Evolutionary conservation across 1,140 invertebrate genomes (phyloP).

Genomic region (Solenopsis invicta): DNA sequence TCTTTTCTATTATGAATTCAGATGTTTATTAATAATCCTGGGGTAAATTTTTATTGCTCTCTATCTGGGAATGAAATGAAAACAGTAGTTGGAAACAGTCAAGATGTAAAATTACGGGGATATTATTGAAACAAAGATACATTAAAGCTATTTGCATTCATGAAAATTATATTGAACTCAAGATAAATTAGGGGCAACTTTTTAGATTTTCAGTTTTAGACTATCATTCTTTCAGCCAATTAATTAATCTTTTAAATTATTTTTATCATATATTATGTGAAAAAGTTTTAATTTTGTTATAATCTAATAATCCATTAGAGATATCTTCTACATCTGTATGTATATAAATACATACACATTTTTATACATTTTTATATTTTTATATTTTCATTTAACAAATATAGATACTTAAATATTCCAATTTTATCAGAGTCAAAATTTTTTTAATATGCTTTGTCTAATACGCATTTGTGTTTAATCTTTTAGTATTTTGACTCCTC

Average conservation of each 20-base stretch:
- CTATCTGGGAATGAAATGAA: conserved; percentile 19
- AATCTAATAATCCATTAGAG: neutral
- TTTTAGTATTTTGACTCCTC: conserved; percentile 12
- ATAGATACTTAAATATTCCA: neutral
- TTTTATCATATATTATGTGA: conserved; percentile 2
- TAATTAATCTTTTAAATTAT: neutral
- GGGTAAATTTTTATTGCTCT: conserved; percentile 17
- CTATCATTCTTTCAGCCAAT: neutral
- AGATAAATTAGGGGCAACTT: neutral
- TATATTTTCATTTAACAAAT: neutral
- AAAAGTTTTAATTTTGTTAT: neutral
- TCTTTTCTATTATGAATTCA: conserved; percentile 50
- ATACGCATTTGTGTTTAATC: neutral
- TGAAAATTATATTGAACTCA: conserved; percentile 13
- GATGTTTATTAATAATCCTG: conserved; percentile 54
- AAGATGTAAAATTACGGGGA: conserved; percentile 44
- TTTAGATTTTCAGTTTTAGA: no score
- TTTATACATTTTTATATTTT: neutral
- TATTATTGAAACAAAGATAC: conserved; percentile 30
- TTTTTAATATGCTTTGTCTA: neutral
- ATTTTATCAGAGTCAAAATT: neutral
- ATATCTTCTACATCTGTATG: neutral
- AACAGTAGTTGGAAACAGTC: conserved; percentile 9
- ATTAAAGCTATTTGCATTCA: conserved; percentile 17
- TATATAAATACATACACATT: neutral